These are phyloP conservation scores for Crotalus helleri DNA, from an alignment of 2,113 vertebrate species.

Conservation along the genomic window DNA sequence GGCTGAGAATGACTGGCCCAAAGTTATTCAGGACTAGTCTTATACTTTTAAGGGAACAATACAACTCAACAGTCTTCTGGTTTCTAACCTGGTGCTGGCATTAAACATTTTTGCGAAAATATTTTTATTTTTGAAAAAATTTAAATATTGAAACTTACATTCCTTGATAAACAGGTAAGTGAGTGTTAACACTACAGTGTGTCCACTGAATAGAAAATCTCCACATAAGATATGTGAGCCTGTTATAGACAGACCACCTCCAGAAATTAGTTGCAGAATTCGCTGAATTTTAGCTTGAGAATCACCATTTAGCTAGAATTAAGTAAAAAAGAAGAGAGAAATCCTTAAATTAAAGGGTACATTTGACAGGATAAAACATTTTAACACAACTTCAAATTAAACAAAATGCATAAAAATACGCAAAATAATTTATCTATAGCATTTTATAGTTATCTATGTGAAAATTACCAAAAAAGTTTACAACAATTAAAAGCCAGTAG, in stretches of 20 bases:
- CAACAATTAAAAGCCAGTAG: background rate
- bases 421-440: background rate
- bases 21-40: background rate
- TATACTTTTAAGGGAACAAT: background rate
- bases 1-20: background rate
- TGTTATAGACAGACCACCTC: conserved; percentile 91
- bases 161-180: conserved; percentile 97
- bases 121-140: background rate
- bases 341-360: background rate
- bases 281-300: conserved; percentile 90
- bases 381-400: background rate
- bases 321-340: conserved; percentile 9
- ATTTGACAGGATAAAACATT: background rate
- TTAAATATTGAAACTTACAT: conserved; percentile 78
- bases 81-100: background rate
- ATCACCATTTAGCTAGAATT: conserved; percentile 85
- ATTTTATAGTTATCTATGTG: background rate
- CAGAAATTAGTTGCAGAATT: conserved; percentile 87
- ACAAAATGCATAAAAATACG: background rate
- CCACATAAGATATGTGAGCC: conserved; percentile 93
- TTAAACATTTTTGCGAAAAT: background rate
- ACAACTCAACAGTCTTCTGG: background rate
- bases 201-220: conserved; percentile 96
- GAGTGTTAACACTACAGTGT: conserved; percentile 91
- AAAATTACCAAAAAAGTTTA: background rate